phyloP scores from a whole-genome alignment of 1,140 invertebrate species.

The Temnothorax curvispinosus region DNA sequence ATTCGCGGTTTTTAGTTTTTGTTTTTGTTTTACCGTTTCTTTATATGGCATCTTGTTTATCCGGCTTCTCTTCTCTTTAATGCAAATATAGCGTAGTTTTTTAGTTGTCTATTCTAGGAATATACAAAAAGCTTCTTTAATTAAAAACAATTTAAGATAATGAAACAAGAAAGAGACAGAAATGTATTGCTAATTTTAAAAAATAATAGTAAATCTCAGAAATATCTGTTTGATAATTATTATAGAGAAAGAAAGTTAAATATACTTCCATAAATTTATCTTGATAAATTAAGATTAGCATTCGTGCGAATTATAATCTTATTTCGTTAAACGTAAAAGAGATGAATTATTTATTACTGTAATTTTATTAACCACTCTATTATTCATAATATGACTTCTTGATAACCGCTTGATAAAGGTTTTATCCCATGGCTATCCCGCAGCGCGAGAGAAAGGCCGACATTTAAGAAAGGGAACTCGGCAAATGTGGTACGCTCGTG shows the following conservation, averaged over 20 bases:
- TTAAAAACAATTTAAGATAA: not conserved
- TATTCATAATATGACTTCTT: conserved; percentile 33
- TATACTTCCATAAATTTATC: not conserved
- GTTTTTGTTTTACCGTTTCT: conserved; percentile 32
- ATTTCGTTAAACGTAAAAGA: not conserved
- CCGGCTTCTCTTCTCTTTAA: not conserved
- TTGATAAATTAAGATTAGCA: not conserved
- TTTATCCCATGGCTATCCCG: conserved; percentile 12
- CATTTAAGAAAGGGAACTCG: conserved; percentile 61
- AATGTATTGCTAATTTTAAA: not conserved
- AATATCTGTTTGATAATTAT: not conserved
- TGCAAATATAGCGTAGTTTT: not conserved
- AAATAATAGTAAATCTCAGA: not conserved
- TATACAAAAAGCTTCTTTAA: not conserved
- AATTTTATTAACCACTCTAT: conserved; percentile 3
- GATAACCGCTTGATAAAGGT: conserved; percentile 48
- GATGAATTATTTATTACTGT: not conserved
- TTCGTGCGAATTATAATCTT: not conserved
- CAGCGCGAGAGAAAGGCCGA: conserved; percentile 43
- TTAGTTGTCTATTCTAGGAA: not conserved
- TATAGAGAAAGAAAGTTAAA: not conserved
- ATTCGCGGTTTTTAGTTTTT: conserved; percentile 16
- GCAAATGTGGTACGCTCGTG: conserved; percentile 51
- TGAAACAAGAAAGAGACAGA: not conserved
- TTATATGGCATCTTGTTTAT: not conserved